These are phyloP conservation scores for Cecropterus lyciades DNA, from an alignment of 1,140 invertebrate species.

Conservation along the genomic window DNA sequence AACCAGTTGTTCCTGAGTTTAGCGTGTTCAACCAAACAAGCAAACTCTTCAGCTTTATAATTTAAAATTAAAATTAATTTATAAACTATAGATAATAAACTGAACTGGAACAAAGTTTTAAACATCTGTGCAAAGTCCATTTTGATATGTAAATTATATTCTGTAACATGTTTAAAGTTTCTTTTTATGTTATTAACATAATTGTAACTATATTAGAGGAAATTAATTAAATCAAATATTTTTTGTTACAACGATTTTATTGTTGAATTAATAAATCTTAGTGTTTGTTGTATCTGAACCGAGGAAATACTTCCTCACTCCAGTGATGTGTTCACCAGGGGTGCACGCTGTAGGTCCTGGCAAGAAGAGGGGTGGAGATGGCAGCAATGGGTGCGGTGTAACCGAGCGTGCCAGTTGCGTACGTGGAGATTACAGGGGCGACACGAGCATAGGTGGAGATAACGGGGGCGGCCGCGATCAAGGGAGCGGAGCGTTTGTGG, in stretches of 20 bases:
- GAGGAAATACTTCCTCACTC: slow-evolving; percentile 50
- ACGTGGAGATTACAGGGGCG: slow-evolving; percentile 44
- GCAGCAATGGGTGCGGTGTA: slow-evolving; percentile 45
- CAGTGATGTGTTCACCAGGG: slow-evolving; percentile 59
- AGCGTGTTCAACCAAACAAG: no score
- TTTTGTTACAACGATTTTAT: slow-evolving; percentile 41
- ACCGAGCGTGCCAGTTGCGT: slow-evolving; percentile 52
- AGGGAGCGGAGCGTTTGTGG: slow-evolving; percentile 63
- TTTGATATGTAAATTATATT: no score
- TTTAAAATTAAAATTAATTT: no score
- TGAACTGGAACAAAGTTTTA: no score
- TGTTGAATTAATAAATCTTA: slow-evolving; percentile 48
- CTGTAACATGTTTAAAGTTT: no score
- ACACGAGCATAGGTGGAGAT: slow-evolving; percentile 43
- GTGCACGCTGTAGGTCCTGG: slow-evolving; percentile 58
- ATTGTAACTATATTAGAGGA: no score
- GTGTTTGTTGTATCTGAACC: slow-evolving; percentile 59
- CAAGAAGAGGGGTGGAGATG: slow-evolving; percentile 50
- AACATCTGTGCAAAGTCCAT: no score
- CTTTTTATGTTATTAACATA: no score
- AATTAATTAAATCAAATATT: neutral
- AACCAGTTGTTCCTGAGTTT: no score
- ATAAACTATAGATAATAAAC: no score
- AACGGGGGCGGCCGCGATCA: slow-evolving; percentile 45
- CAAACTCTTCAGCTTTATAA: no score